Conservation (phyloP, 1,140 invertebrate species). For the Melipona quadrifasciata region DNA sequence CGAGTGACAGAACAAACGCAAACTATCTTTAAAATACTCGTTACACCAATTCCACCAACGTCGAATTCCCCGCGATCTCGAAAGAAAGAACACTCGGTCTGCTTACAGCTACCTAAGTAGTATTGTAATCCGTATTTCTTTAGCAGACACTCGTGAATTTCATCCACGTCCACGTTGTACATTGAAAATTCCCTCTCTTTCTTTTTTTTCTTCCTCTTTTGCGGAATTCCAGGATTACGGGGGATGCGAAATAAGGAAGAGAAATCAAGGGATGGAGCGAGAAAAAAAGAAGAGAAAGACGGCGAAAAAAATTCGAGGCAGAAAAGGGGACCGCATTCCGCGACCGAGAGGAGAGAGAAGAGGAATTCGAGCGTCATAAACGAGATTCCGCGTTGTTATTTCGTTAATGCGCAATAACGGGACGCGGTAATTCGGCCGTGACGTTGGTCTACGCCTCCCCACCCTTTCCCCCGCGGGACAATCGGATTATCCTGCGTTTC, state of each 20-base stretch:
- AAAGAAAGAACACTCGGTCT: no score
- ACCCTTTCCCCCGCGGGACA: constrained; percentile 23
- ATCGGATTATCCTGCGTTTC: constrained; percentile 62
- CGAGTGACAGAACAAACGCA: no score
- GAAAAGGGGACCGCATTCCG: constrained; percentile 48
- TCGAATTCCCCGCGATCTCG: no score
- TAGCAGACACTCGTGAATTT: not conserved
- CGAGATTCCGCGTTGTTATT: constrained; percentile 50
- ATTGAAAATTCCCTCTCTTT: not conserved
- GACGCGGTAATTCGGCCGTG: constrained; percentile 46
- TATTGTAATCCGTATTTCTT: no score
- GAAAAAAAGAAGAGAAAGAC: not conserved
- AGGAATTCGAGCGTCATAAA: constrained; percentile 43
- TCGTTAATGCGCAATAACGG: constrained; percentile 63
- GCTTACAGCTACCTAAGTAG: no score
- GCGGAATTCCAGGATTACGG: not conserved
- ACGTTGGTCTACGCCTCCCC: not conserved
- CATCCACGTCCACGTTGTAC: not conserved
- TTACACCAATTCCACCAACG: no score
- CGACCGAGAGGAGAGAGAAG: not conserved
- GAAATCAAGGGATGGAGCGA: not conserved
- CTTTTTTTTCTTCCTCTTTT: not conserved
- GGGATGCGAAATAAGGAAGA: no score
- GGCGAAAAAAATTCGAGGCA: constrained; percentile 21
- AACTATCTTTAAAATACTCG: no score